Percentiles rank a stretch among this genome's conserved stretches.
Evolutionary conservation across 2,113 vertebrate genomes (phyloP).

Genomic region (Salvelinus namaycush): DNA sequence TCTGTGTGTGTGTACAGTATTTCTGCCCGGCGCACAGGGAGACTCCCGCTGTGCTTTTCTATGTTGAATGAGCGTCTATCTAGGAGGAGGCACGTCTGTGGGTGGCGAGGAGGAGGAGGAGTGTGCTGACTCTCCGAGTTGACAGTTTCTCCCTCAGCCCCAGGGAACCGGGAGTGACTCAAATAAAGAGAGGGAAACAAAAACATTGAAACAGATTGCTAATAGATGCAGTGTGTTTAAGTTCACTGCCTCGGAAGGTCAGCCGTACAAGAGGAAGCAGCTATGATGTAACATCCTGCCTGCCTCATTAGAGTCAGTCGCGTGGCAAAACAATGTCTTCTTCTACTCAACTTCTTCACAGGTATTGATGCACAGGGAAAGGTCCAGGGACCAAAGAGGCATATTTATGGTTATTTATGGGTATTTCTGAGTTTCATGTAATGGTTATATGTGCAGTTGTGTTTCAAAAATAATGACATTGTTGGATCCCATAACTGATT

Average conservation of each 20-base stretch:
- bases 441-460: no score
- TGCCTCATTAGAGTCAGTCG: neutral
- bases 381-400: neutral
- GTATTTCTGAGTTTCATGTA: no score
- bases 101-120: neutral
- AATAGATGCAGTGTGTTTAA: neutral
- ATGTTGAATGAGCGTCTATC: neutral
- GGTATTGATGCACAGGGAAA: neutral
- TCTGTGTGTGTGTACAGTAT: neutral
- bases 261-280: constrained; percentile 17
- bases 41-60: neutral
- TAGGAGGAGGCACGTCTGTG: constrained; percentile 1
- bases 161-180: neutral
- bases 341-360: neutral
- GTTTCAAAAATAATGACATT: no score
- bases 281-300: constrained; percentile 24
- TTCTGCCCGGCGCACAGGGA: neutral
- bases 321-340: constrained; percentile 14
- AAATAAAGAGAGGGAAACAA: neutral
- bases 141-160: neutral
- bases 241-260: neutral
- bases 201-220: neutral
- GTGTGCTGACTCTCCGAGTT: neutral
- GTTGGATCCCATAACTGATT: neutral
- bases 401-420: neutral